These are phyloP conservation scores for Brachyptera putata DNA, from an alignment of 2,888 invertebrate species.

Conservation along the genomic window DNA sequence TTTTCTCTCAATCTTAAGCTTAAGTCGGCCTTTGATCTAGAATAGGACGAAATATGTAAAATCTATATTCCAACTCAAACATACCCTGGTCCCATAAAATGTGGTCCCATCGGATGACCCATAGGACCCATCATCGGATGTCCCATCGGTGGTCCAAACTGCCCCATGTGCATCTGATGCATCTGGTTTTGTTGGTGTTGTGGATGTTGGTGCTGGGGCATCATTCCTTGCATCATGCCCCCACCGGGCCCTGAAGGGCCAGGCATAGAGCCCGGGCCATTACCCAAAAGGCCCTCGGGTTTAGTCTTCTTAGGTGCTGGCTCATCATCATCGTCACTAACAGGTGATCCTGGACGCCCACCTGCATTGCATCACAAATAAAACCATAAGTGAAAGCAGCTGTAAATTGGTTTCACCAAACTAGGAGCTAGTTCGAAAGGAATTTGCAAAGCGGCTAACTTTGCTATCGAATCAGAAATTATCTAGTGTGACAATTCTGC, in stretches of 20 bases:
- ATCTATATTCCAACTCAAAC: too few species aligned
- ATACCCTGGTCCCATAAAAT: constrained; percentile 67
- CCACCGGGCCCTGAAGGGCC: constrained; percentile 54
- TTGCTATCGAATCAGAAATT: too few species aligned
- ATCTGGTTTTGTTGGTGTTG: constrained; percentile 15
- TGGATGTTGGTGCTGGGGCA: constrained; percentile 39
- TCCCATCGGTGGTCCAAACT: constrained; percentile 53
- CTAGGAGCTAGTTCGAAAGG: too few species aligned
- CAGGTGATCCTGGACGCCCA: constrained; percentile 63
- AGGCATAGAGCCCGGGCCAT: constrained; percentile 54
- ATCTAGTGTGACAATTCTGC: too few species aligned
- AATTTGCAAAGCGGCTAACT: too few species aligned
- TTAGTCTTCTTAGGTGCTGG: constrained; percentile 72
- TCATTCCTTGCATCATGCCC: constrained; percentile 62
- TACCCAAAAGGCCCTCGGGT: constrained; percentile 61
- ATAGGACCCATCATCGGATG: constrained; percentile 57
- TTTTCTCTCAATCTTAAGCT: too few species aligned
- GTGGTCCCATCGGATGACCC: constrained; percentile 65
- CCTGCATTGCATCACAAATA: constrained; percentile 15
- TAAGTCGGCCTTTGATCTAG: too few species aligned
- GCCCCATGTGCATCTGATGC: constrained; percentile 49
- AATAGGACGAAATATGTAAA: too few species aligned
- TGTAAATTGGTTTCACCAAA: too few species aligned
- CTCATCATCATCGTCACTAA: constrained; percentile 78
- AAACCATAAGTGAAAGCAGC: too few species aligned